Evolutionary conservation across 2,888 invertebrate species (phyloP).

Genomic region (Acanthosepion esculentum): DNA sequence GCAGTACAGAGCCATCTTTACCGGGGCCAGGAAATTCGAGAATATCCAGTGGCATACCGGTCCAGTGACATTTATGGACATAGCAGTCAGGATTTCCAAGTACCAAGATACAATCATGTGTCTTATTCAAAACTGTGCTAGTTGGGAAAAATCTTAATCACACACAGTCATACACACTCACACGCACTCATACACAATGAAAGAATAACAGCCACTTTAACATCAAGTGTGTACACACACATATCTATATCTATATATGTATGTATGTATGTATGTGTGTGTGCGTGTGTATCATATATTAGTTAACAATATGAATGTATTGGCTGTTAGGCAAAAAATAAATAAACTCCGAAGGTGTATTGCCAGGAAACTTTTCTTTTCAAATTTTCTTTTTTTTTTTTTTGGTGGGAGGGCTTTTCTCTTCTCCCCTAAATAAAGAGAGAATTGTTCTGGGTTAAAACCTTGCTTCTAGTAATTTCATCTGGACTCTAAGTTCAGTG

Average conservation of each 20-base stretch:
- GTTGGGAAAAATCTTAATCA: neutral
- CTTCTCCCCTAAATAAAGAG: neutral
- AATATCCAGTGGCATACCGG: constrained; percentile 55
- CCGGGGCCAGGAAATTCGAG: constrained; percentile 53
- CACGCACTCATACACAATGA: constrained; percentile 45
- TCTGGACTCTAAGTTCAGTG: neutral
- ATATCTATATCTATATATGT: neutral
- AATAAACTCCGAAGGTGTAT: neutral
- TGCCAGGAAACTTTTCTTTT: neutral
- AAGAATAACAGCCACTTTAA: neutral
- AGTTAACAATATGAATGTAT: neutral
- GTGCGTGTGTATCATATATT: neutral
- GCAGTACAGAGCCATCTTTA: constrained; percentile 53
- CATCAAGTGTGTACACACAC: too few species aligned
- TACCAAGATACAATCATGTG: constrained; percentile 51
- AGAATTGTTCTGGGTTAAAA: too few species aligned
- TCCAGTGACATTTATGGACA: constrained; percentile 50
- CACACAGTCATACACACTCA: constrained; percentile 10
- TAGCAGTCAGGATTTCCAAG: constrained; percentile 48
- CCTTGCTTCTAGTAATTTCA: neutral
- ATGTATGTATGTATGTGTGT: neutral
- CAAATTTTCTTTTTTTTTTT: neutral
- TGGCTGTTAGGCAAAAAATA: neutral
- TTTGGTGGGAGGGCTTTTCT: neutral
- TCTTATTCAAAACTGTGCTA: constrained; percentile 51